These are phyloP conservation scores for Lineus longissimus DNA, from an alignment of 1,140 invertebrate species.

Conservation along the genomic window DNA sequence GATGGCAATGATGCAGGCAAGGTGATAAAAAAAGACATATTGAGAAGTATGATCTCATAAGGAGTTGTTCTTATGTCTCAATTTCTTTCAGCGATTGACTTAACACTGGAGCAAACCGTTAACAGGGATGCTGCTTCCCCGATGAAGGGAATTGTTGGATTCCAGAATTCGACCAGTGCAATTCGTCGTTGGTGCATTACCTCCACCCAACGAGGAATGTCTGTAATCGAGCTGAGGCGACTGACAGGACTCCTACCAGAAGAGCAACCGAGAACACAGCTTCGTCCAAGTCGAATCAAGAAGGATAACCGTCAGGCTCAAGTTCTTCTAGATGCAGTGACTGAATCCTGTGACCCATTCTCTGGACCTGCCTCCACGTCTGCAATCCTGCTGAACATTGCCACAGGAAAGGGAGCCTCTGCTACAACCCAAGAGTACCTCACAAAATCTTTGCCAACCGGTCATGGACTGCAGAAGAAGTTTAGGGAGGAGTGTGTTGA, in stretches of 20 bases:
- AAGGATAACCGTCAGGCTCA: neutral
- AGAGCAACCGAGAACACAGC: neutral
- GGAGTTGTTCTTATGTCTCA: too few relatives aligned
- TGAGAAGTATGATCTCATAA: too few relatives aligned
- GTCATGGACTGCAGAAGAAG: neutral
- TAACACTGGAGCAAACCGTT: neutral
- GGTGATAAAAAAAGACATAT: neutral
- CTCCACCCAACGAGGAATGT: neutral
- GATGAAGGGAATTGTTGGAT: neutral
- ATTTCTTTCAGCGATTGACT: neutral
- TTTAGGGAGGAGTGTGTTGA: neutral
- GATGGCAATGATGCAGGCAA: too few relatives aligned
- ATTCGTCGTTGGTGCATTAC: neutral
- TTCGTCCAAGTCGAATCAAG: neutral
- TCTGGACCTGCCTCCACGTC: neutral
- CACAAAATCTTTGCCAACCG: neutral
- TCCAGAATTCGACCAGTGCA: neutral
- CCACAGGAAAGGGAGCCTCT: constrained; percentile 3
- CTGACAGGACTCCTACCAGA: neutral
- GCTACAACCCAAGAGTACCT: neutral
- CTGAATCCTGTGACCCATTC: neutral
- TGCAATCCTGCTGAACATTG: neutral
- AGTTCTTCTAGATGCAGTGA: neutral
- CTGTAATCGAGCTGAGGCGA: neutral
- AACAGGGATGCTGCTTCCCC: constrained; percentile 3